A percentile compares a stretch with the other conserved stretches of the same genome.
These are phyloP conservation scores for Silurus aristotelis DNA, from an alignment of 2,797 vertebrate genomes.

Conservation along the genomic window DNA sequence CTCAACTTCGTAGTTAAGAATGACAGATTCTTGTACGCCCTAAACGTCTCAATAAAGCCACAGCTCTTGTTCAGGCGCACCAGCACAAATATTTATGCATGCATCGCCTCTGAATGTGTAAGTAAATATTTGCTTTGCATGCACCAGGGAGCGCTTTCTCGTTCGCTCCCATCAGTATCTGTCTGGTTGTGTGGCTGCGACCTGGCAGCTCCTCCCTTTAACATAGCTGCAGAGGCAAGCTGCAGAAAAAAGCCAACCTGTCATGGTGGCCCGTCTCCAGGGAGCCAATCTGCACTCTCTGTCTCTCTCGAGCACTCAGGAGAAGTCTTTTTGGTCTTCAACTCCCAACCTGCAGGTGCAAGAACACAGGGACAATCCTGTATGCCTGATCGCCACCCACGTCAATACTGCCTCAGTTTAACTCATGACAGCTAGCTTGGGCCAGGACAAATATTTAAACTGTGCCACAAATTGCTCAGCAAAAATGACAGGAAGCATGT, in stretches of 20 bases:
- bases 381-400: conserved; percentile 21
- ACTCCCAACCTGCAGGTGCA: conserved; percentile 15
- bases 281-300: conserved; percentile 5
- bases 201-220: conserved; percentile 23
- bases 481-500: neutral
- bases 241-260: conserved; percentile 24
- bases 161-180: neutral
- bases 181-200: conserved; percentile 15
- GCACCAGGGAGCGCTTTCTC: conserved; percentile 3
- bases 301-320: conserved; percentile 8
- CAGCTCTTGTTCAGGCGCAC: neutral
- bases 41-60: conserved; percentile 6
- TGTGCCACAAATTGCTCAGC: conserved; percentile 14
- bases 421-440: conserved; percentile 20
- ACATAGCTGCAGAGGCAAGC: conserved; percentile 27
- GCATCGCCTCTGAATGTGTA: neutral
- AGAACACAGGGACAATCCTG: conserved; percentile 28
- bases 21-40: neutral
- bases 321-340: conserved; percentile 29
- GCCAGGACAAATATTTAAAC: conserved; percentile 17
- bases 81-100: neutral
- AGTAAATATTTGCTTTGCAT: conserved; percentile 29
- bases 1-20: conserved; percentile 12
- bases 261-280: conserved; percentile 1
- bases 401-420: conserved; percentile 10